Percentiles rank a stretch among this genome's conserved stretches.
phyloP scores from a whole-genome alignment of 2,888 invertebrate genomes.

The Hesperia comma region DNA sequence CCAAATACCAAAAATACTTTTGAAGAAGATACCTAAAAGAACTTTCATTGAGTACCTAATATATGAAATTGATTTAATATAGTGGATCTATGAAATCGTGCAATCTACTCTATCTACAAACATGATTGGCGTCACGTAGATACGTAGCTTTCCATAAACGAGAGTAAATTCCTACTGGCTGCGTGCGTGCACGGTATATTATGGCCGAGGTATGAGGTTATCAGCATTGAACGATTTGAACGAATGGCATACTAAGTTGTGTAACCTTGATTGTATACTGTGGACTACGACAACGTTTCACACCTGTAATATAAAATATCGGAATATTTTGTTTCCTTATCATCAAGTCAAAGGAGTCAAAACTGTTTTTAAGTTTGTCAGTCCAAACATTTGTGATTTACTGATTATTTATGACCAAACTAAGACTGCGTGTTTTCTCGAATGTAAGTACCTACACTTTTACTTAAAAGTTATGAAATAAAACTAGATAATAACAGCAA shows the following conservation, averaged over 20 bases:
- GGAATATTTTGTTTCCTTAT: neutral
- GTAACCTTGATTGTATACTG: constrained; percentile 12
- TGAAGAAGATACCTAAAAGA: too few relatives aligned
- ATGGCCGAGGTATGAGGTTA: constrained; percentile 3
- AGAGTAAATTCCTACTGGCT: constrained; percentile 12
- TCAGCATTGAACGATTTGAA: constrained; percentile 5
- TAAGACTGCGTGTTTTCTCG: too few relatives aligned
- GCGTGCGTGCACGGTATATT: constrained; percentile 1
- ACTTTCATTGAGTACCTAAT: too few relatives aligned
- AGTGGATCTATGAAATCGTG: neutral
- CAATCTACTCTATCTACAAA: neutral
- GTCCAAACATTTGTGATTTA: too few relatives aligned
- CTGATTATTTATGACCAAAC: too few relatives aligned
- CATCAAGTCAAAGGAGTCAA: constrained; percentile 2
- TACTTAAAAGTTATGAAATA: too few relatives aligned
- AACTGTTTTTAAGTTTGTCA: neutral
- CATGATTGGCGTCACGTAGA: constrained; percentile 18
- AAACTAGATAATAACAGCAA: too few relatives aligned
- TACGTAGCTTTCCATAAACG: constrained; percentile 20
- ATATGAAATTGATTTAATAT: too few relatives aligned
- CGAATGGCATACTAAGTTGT: constrained; percentile 22
- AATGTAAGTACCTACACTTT: too few relatives aligned
- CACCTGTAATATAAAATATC: constrained; percentile 1
- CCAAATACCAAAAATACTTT: too few relatives aligned
- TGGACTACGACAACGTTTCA: neutral